Conservation (phyloP, 2,888 invertebrate species). For the Athalia circularis region DNA sequence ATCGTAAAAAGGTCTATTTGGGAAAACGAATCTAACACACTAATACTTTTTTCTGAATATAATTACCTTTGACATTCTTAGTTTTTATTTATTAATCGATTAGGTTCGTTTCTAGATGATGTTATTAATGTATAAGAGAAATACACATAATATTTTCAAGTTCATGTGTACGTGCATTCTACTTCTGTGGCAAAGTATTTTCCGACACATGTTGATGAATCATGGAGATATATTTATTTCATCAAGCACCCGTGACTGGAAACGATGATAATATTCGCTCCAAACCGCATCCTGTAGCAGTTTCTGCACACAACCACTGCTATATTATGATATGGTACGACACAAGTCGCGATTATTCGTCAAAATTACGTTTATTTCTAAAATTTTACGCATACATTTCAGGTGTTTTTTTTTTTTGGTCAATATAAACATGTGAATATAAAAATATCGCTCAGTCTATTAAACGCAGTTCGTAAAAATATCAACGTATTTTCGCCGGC, state of each 20-base stretch:
- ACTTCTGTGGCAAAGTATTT: not conserved
- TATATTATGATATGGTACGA: not conserved
- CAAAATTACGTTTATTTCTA: not conserved
- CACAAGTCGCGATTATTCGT: not conserved
- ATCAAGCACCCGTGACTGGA: not conserved
- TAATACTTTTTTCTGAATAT: conserved; percentile 4
- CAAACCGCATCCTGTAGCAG: not conserved
- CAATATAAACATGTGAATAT: not conserved
- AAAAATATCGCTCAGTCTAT: not conserved
- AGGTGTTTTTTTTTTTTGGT: not conserved
- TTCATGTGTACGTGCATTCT: not conserved
- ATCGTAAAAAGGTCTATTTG: conserved; percentile 9
- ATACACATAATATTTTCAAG: conserved; percentile 55
- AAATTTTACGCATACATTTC: not conserved
- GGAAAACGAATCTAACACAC: not conserved
- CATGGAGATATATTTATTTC: not conserved
- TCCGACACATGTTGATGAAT: not conserved
- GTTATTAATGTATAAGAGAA: conserved; percentile 53
- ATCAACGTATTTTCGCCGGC: conserved; percentile 80
- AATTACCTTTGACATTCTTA: conserved; percentile 51
- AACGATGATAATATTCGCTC: not conserved
- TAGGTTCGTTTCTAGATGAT: conserved; percentile 57
- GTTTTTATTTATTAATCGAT: conserved; percentile 61
- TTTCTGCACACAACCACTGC: not conserved
- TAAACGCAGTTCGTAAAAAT: not conserved